Evolutionary conservation across 1,140 invertebrate species (phyloP).

Genomic region (Oncopeltus fasciatus): DNA sequence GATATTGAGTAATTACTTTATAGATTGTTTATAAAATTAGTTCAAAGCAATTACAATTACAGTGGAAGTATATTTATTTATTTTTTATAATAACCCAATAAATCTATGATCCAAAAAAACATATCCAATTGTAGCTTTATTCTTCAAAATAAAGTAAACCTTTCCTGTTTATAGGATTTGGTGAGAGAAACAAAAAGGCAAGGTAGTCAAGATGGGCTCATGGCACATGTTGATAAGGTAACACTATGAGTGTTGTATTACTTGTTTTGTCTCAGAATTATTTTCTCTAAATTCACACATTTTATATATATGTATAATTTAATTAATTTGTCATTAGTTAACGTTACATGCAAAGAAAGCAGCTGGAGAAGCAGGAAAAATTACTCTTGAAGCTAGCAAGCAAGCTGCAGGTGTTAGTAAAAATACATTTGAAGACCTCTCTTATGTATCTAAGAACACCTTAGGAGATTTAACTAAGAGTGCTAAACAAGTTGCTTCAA

Average conservation of each 20-base stretch:
- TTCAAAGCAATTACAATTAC: too few species aligned
- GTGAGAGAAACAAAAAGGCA: constrained; percentile 72
- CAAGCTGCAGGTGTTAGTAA: constrained; percentile 73
- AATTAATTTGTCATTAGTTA: constrained; percentile 32
- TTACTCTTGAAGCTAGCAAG: constrained; percentile 71
- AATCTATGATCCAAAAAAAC: too few species aligned
- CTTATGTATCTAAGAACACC: constrained; percentile 72
- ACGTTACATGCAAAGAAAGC: constrained; percentile 79
- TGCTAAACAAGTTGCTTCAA: constrained; percentile 69
- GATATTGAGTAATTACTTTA: too few species aligned
- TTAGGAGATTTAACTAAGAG: constrained; percentile 80
- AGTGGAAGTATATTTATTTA: too few species aligned
- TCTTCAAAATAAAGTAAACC: too few species aligned
- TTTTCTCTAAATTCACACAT: too few species aligned
- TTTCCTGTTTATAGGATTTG: constrained; percentile 36
- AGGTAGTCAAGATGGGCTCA: constrained; percentile 71
- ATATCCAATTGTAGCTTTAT: too few species aligned
- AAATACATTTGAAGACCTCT: constrained; percentile 73
- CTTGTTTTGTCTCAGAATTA: too few species aligned
- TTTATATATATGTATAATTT: constrained; percentile 21
- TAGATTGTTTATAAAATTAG: too few species aligned
- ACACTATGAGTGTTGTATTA: neutral
- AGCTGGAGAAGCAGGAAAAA: constrained; percentile 72
- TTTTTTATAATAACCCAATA: too few species aligned
- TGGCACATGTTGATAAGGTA: constrained; percentile 84